phyloP scores from a whole-genome alignment of 2,797 vertebrate species.

The Anguilla anguilla region DNA sequence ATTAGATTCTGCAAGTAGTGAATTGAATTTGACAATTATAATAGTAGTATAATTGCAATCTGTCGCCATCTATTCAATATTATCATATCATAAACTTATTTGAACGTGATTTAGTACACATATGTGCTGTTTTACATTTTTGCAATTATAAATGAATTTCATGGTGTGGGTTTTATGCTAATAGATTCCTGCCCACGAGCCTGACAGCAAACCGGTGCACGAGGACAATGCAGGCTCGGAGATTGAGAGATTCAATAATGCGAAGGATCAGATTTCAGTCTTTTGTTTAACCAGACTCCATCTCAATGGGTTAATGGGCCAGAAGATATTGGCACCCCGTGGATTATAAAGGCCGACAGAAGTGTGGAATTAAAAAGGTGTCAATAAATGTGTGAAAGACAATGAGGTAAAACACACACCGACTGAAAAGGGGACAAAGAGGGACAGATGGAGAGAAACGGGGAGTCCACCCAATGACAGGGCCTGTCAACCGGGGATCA shows the following conservation, averaged over 20 bases:
- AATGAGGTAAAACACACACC: slow-evolving; percentile 81
- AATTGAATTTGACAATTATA: slow-evolving; percentile 75
- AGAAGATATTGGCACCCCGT: slow-evolving; percentile 82
- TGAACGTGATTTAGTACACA: slow-evolving; percentile 56
- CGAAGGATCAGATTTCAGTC: slow-evolving; percentile 73
- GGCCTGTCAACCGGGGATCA: slow-evolving; percentile 70
- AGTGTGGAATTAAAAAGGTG: slow-evolving; percentile 73
- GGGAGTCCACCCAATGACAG: slow-evolving; percentile 60
- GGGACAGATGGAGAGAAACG: slow-evolving; percentile 85
- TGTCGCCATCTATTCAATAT: slow-evolving; percentile 72
- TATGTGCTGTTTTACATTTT: slow-evolving; percentile 67
- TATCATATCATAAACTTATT: slow-evolving; percentile 72
- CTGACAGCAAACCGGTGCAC: slow-evolving; percentile 44
- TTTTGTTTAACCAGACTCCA: slow-evolving; percentile 83
- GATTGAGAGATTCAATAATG: slow-evolving; percentile 64
- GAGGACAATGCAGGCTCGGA: slow-evolving; percentile 57
- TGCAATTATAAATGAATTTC: slow-evolving; percentile 79
- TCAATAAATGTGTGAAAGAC: slow-evolving; percentile 78
- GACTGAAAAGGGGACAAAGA: slow-evolving; percentile 70
- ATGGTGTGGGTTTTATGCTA: slow-evolving; percentile 77
- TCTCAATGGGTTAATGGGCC: slow-evolving; percentile 93
- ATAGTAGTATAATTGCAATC: slow-evolving; percentile 75
- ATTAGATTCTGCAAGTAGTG: slow-evolving; percentile 28
- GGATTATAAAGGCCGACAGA: slow-evolving; percentile 74
- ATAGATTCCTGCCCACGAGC: slow-evolving; percentile 66